These are phyloP conservation scores for Talpa occidentalis DNA, from an alignment of 2,113 vertebrate species.

Conservation along the genomic window DNA sequence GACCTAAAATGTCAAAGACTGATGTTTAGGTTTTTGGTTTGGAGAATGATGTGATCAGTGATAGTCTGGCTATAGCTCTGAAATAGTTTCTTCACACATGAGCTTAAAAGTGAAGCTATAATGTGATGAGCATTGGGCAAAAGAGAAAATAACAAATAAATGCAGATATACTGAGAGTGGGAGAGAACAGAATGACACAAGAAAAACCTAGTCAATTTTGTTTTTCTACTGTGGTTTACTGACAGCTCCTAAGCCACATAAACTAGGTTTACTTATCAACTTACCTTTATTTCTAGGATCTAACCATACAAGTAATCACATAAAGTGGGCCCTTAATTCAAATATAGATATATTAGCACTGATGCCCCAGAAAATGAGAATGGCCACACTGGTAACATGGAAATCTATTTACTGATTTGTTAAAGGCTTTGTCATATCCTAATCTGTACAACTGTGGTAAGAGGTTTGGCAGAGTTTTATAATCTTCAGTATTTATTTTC, in stretches of 20 bases:
- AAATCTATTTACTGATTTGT: background rate
- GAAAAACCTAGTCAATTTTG: conserved; percentile 1
- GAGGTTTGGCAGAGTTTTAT: background rate
- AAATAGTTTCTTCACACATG: conserved; percentile 32
- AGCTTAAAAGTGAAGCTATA: background rate
- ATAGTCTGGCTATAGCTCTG: background rate
- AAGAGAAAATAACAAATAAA: background rate
- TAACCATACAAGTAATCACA: background rate
- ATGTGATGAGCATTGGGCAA: background rate
- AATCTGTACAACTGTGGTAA: background rate
- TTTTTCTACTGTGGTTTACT: conserved; percentile 9
- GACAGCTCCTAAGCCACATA: background rate
- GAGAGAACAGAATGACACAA: background rate
- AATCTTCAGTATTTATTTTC: background rate
- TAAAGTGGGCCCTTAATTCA: conserved; percentile 30
- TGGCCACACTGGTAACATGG: background rate
- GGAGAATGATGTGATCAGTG: background rate
- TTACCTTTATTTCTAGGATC: background rate
- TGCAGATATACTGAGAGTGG: background rate
- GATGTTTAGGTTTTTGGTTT: conserved; percentile 11
- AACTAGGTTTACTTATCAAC: conserved; percentile 29
- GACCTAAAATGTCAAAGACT: background rate
- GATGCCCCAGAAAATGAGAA: background rate
- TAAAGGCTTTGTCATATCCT: background rate
- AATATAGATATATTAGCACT: background rate